A percentile compares a stretch with the other conserved stretches of the same genome.
Evolutionary conservation across 2,113 vertebrate genomes (phyloP).

Genomic region (Phyllostomus discolor): DNA sequence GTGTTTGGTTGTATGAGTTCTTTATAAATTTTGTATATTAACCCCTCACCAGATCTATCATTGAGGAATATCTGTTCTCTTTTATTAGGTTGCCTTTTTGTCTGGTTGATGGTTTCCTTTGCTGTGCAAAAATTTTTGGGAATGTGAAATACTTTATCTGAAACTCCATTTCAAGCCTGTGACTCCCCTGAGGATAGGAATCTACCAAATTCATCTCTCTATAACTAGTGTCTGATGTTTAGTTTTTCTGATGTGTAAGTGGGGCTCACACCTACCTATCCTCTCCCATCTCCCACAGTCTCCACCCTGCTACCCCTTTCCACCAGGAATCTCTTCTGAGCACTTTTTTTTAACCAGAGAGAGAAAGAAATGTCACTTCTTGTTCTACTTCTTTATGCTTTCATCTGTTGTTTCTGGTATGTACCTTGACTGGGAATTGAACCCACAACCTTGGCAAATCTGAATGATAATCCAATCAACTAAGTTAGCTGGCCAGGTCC

Average conservation of each 20-base stretch:
- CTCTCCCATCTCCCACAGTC: background rate
- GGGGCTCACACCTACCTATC: background rate
- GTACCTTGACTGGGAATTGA: too few species aligned
- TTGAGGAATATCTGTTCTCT: background rate
- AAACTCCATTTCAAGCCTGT: background rate
- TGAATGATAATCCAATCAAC: too few species aligned
- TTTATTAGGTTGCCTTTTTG: background rate
- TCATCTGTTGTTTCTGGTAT: too few species aligned
- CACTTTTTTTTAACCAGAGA: too few species aligned
- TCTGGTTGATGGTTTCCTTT: background rate
- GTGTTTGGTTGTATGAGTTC: too few species aligned
- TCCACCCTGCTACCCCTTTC: background rate
- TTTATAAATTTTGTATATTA: too few species aligned
- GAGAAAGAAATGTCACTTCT: too few species aligned
- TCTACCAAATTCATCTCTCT: background rate
- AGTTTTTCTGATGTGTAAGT: background rate
- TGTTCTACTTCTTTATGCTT: too few species aligned
- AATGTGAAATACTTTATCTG: background rate
- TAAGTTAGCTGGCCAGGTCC: too few species aligned
- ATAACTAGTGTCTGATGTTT: background rate
- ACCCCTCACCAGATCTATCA: background rate
- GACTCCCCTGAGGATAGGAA: background rate
- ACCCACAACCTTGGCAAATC: too few species aligned
- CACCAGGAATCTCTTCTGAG: background rate
- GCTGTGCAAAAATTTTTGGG: background rate